Conservation (phyloP, 2,797 vertebrate genomes). For the Parotocinclus haroldoi region DNA sequence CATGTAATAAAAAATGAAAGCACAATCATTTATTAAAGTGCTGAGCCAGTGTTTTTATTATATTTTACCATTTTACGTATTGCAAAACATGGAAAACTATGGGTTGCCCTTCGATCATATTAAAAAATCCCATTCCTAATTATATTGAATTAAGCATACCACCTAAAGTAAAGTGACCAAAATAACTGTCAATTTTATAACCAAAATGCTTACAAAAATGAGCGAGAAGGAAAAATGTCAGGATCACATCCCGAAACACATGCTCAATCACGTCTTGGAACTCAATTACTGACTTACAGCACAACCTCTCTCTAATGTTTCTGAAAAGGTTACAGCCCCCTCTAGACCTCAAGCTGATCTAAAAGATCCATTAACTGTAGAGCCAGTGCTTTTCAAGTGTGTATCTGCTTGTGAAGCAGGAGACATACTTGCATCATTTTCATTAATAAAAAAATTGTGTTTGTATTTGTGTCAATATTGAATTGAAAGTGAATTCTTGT, state of each 20-base stretch:
- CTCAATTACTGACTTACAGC: slow-evolving; percentile 7
- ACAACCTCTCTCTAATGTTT: slow-evolving; percentile 17
- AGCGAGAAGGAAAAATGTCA: slow-evolving; percentile 3
- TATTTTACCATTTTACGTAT: no score
- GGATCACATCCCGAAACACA: background rate
- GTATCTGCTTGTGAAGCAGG: background rate
- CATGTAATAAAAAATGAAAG: no score
- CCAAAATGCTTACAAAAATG: no score
- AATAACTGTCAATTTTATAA: no score
- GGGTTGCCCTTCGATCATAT: no score
- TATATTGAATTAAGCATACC: no score
- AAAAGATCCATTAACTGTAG: slow-evolving; percentile 28
- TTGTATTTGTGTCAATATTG: no score
- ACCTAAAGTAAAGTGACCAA: no score
- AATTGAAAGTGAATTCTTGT: background rate
- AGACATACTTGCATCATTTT: background rate
- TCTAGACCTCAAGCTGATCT: slow-evolving; percentile 8
- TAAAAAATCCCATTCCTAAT: no score
- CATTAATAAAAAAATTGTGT: background rate
- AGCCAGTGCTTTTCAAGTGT: background rate
- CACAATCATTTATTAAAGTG: no score
- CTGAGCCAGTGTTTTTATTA: no score
- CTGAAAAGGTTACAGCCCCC: slow-evolving; percentile 8
- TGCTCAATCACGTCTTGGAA: background rate
- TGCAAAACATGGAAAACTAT: no score